Evolutionary conservation across 37 sponge, comb jelly and placozoan genomes (phyloP), one percentile per base, ranked within the genome.

Genomic region (Bolinopsis microptera): DNA sequence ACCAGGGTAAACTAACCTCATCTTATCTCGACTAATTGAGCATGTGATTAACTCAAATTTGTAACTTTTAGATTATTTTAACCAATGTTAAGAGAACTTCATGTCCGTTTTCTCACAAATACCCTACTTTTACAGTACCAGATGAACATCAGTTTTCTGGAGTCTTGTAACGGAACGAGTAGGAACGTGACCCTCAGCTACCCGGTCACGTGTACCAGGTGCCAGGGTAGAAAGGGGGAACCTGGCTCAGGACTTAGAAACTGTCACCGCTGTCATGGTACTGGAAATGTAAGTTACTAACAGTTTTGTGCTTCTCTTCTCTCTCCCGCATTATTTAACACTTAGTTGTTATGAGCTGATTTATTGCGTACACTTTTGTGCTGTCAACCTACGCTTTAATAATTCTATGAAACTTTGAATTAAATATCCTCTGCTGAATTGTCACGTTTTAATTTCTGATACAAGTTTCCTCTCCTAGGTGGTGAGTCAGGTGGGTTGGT

Each of bases 401-500:
- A n/a, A n/a, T n/a, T n/a, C n/a, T n/a, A n/a, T n/a, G n/a, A n/a
- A n/a, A n/a, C n/a, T n/a, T n/a, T n/a, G n/a, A n/a, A n/a, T n/a
- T n/a, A n/a, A n/a, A n/a, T n/a, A n/a, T n/a, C n/a, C n/a, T n/a
- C n/a, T n/a, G n/a, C n/a, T n/a, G n/a, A n/a, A n/a, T n/a, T n/a
- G n/a, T n/a, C n/a, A n/a, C n/a, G n/a, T n/a, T n/a, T n/a, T n/a
- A n/a, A n/a, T n/a, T n/a, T n/a, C n/a, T n/a, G n/a, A n/a, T n/a
- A n/a, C n/a, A n/a, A 82, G 1, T 31, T 36, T 31, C 61, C 90
- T 1, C 61, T n/a, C n/a, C n/a, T n/a, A 86, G 40, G 90, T 86
- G n/a, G 90, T 86, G 26, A 86, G 61, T 40, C 90, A 86, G 90
- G 61, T 86, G 22, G 90, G 90, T 86, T 86, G 90, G 90, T 86